Evolutionary conservation across 2,113 vertebrate genomes (phyloP).

Genomic region (Mus pahari): DNA sequence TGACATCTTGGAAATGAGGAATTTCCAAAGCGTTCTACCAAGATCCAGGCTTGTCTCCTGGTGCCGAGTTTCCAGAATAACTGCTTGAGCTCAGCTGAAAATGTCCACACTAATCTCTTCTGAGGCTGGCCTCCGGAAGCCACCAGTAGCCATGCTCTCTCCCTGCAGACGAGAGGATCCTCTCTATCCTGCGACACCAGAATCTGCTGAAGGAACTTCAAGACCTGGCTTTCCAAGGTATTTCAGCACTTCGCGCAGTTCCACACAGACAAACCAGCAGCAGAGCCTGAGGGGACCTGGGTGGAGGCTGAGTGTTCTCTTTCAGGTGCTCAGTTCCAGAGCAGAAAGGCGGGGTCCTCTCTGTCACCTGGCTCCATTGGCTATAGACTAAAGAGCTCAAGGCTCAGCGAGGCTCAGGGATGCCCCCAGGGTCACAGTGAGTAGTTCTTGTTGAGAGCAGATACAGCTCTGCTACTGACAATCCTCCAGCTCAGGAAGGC

Average conservation of each 20-base stretch:
- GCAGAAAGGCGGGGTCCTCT: not conserved
- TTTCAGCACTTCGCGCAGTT: not conserved
- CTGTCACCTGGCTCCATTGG: not conserved
- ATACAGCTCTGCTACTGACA: no score
- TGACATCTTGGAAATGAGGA: not conserved
- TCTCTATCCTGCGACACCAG: conserved; percentile 93
- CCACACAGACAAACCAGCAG: not conserved
- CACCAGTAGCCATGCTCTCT: conserved; percentile 16
- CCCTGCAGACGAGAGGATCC: conserved; percentile 93
- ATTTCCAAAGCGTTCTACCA: not conserved
- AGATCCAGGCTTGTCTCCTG: not conserved
- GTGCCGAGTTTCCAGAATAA: conserved; percentile 19
- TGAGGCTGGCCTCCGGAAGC: not conserved
- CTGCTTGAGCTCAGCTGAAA: conserved; percentile 47
- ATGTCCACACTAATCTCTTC: not conserved
- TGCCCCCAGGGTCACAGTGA: not conserved
- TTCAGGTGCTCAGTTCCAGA: not conserved
- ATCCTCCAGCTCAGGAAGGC: rapidly evolving
- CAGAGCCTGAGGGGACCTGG: not conserved
- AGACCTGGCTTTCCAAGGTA: conserved; percentile 94
- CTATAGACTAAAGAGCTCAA: not conserved
- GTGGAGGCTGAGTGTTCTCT: not conserved
- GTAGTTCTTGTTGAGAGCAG: not conserved
- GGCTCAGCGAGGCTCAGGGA: not conserved
- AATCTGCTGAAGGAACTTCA: conserved; percentile 95